Base-by-base conservation (phyloP, 2,113 vertebrate genomes). In the Morone chrysops region DNA sequence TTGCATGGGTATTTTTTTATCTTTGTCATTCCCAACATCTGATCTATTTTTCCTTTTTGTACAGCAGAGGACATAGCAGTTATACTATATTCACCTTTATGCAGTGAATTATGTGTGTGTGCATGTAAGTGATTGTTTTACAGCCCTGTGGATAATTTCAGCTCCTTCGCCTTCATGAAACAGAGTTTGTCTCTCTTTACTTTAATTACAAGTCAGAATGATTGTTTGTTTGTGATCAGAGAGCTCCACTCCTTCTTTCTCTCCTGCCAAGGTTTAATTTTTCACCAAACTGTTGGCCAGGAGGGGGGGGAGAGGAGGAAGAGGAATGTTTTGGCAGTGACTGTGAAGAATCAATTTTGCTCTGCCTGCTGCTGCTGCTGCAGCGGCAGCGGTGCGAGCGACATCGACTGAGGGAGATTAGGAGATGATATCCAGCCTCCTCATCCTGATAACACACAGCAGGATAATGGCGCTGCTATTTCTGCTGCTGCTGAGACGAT, bases 401-500 rank as follows among this genome's bases (percentile, higher is more conserved):
- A 89, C 77, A 91, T 78, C 80, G 12, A 85, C 66, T 31, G 63
- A 74, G 84, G 81, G 56, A 89, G 91, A 92, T 92, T 90, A 93
- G 92, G 91, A 91, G 87, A 51, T 85, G 72, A 92, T 89, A 92
- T 75, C 71, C 72, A 13, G 63, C 75, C 87, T 83, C 77, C 90
- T 43, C 84, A 80, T 86, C 91, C 86, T 92, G 90, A 94, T 90
- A 90, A 87, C 82, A 53, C 88, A 82, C 90, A 92, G 82, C 87
- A 85, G 90, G 89, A 85, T 91, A 67, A 85, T 82, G 74, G 78
- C 74, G 81, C 48, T 51, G 77, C 83, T 85, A 65, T 88, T 85
- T 77, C 84, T 77, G 78, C 69, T 50, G 60, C 83, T 40, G 63
- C 82, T 56, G 70, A 68, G 79, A 75, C 60, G 66, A 75, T 71